A percentile compares a stretch with the other conserved stretches of the same genome.
These are phyloP conservation scores for Oryzaephilus surinamensis DNA, from an alignment of 1,140 invertebrate genomes.

Conservation along the genomic window DNA sequence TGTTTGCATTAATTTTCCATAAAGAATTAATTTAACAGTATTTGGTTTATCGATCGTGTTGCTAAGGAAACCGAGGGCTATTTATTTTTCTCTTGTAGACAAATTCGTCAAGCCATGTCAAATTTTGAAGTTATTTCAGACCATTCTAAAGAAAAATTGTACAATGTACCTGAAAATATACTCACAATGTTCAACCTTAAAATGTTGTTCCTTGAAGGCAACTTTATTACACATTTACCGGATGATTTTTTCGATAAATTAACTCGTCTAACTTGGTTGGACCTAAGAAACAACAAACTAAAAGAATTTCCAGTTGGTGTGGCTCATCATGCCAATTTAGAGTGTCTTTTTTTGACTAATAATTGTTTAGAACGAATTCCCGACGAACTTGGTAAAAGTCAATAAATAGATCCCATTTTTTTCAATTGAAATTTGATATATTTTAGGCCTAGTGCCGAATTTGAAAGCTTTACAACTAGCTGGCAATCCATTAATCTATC, in stretches of 20 bases:
- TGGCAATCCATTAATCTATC: constrained; percentile 31
- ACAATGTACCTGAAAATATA: constrained; percentile 20
- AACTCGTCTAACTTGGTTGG: constrained; percentile 33
- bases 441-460: constrained; percentile 25
- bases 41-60: too few relatives aligned
- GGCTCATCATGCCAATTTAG: constrained; percentile 31
- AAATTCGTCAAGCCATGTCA: too few relatives aligned
- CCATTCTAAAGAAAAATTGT: constrained; percentile 23
- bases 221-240: constrained; percentile 27
- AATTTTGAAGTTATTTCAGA: constrained; percentile 26
- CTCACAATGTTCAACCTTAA: constrained; percentile 26
- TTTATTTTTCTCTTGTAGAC: too few relatives aligned
- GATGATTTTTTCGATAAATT: constrained; percentile 32
- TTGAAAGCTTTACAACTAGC: constrained; percentile 31
- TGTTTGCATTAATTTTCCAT: too few relatives aligned
- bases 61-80: too few relatives aligned
- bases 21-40: too few relatives aligned
- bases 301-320: constrained; percentile 28
- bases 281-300: constrained; percentile 34
- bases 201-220: constrained; percentile 36
- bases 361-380: constrained; percentile 29
- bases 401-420: neutral
- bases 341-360: constrained; percentile 32
- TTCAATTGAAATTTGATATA: constrained; percentile 10
- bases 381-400: constrained; percentile 28